Base-by-base conservation (phyloP, 2,797 vertebrate species). In the Epinephelus malabaricus region DNA sequence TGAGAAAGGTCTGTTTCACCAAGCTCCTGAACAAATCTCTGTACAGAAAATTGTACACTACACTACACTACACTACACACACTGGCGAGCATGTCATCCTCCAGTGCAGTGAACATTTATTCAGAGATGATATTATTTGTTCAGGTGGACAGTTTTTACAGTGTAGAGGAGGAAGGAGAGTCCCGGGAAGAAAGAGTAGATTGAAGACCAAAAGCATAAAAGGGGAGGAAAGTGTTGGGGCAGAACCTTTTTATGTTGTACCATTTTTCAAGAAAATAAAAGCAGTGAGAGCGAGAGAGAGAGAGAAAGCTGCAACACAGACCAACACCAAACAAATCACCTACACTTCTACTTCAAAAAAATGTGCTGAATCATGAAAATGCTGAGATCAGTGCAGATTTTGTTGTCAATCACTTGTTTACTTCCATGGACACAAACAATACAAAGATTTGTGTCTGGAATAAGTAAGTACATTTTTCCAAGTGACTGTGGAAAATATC, bases 321-420 rank as follows among this genome's bases (percentile, higher is more conserved):
- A 63, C 54, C 45, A 6, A 18, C 8, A 14, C 7, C 23, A 76
- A 78, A 62, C 38, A 77, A 56, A 30, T 64, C 30, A 17, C n/a
- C 46, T 40, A 45, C 51, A 58, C 49, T 19, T 71, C 14, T 51
- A 51, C 30, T 78, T 60, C 2, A 18, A 30, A 65, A 11, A 66
- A 66, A 72, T 66, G 47, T 73, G 67, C 83, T 56, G 77, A 78
- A 80, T 85, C 62, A 77, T 79, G 63, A 73, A 76, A 84, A 83
- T 61, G 12, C 61, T 62, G 45, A 70, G 63, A 71, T 79, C 79
- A 82, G 21, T 67, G 50, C 62, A 63, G 58, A 46, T 68, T 78
- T 38, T 63, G 50, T 64, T 85, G 76, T 82, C 62, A 82, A n/a
- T 80, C 71, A 83, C 70, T 38, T 15, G 25, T 43, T 43, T 30